phyloP scores from a whole-genome alignment of 2,113 vertebrate genomes.

The Chaetodon auriga region DNA sequence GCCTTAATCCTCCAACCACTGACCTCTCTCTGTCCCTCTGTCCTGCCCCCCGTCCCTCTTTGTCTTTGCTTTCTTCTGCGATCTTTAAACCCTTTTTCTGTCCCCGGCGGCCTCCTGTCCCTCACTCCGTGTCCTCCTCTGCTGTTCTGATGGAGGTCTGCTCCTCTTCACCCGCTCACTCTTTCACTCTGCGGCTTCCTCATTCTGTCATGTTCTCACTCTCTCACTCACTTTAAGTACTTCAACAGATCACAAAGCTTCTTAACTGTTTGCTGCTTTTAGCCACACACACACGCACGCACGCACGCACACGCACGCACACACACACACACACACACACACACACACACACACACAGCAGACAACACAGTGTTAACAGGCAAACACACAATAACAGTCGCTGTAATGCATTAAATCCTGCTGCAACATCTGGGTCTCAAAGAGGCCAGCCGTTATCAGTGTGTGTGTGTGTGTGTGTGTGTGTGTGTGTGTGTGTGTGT shows the following conservation, averaged over 20 bases:
- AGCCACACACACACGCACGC: conserved; percentile 40
- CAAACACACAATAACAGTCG: conserved; percentile 10
- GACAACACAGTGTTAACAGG: conserved; percentile 33
- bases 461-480: neutral
- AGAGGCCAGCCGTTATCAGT: conserved; percentile 29
- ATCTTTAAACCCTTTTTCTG: neutral
- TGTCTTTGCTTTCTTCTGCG: conserved; percentile 11
- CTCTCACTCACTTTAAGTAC: conserved; percentile 50
- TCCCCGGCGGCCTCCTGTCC: neutral
- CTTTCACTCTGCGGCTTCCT: neutral
- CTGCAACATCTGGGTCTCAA: conserved; percentile 57
- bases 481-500: neutral
- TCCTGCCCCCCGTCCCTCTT: neutral
- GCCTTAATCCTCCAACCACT: conserved; percentile 72
- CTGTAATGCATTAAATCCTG: conserved; percentile 42
- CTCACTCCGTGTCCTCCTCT: conserved; percentile 2
- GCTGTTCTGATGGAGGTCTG: neutral
- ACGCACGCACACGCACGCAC: conserved; percentile 9
- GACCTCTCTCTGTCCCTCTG: conserved; percentile 2
- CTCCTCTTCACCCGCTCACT: neutral
- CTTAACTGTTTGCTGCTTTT: conserved; percentile 78
- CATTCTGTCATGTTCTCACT: neutral
- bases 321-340: neutral
- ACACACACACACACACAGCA: neutral
- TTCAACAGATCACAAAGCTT: conserved; percentile 77